Evolutionary conservation across 2,888 invertebrate species (phyloP).

Genomic region (Chrysodeixis includens): DNA sequence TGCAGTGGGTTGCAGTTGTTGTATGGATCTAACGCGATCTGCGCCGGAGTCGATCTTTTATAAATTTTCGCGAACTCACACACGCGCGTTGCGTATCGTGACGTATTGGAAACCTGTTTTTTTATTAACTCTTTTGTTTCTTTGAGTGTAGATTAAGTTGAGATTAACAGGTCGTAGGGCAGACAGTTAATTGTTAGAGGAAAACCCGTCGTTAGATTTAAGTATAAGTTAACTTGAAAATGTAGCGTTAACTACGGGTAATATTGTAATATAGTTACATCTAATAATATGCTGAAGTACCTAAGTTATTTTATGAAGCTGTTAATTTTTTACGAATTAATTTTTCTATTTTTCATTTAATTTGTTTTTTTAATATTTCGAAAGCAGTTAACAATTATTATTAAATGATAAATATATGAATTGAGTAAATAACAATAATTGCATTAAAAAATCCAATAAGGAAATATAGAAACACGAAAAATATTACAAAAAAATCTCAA

Average conservation of each 20-base stretch:
- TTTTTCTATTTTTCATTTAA: too few species aligned
- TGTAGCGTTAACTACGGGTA: background rate
- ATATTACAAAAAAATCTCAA: too few species aligned
- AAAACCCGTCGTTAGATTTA: background rate
- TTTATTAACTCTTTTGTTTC: slow-evolving; percentile 39
- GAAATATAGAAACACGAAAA: too few species aligned
- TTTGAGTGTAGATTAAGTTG: slow-evolving; percentile 12
- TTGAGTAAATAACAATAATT: too few species aligned
- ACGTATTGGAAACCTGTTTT: slow-evolving; percentile 54
- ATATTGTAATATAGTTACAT: too few species aligned
- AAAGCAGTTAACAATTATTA: too few species aligned
- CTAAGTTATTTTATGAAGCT: too few species aligned
- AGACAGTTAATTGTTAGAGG: slow-evolving; percentile 7
- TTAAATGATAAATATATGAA: too few species aligned
- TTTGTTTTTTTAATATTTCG: too few species aligned
- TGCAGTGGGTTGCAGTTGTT: slow-evolving; percentile 47
- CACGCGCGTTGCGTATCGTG: slow-evolving; percentile 32
- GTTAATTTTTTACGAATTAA: too few species aligned
- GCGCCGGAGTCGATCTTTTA: slow-evolving; percentile 56
- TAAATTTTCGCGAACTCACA: slow-evolving; percentile 63
- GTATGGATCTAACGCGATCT: slow-evolving; percentile 56
- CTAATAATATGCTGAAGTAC: too few species aligned
- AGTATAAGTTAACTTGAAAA: background rate
- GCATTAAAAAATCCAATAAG: too few species aligned
- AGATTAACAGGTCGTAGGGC: slow-evolving; percentile 20